A percentile compares a stretch with the other conserved stretches of the same genome.
phyloP scores from a whole-genome alignment of 2,888 invertebrate genomes.

The Drosophila affinis region DNA sequence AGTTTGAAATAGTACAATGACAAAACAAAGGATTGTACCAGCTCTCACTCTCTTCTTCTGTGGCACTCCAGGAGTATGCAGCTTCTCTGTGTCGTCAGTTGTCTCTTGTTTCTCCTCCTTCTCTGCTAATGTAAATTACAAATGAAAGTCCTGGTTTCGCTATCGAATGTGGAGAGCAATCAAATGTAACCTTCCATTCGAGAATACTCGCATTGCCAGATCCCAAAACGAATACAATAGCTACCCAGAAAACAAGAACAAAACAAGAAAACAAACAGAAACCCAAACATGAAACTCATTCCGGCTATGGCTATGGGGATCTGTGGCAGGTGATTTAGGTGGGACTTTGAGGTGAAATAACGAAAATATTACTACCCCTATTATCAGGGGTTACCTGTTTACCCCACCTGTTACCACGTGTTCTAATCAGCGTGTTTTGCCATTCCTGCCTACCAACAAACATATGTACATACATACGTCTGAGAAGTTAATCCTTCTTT shows the following conservation, averaged over 20 bases:
- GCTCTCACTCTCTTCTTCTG: neutral
- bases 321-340: neutral
- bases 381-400: constrained; percentile 49
- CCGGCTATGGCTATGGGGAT: neutral
- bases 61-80: neutral
- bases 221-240: constrained; percentile 55
- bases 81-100: neutral
- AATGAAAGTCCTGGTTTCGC: constrained; percentile 46
- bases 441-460: neutral
- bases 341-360: constrained; percentile 17
- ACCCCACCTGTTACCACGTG: too few relatives aligned
- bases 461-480: too few relatives aligned
- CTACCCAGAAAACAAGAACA: constrained; percentile 30
- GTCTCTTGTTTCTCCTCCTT: neutral
- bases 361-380: constrained; percentile 63
- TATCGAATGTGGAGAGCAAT: neutral
- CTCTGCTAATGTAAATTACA: constrained; percentile 53
- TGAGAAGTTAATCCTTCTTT: neutral
- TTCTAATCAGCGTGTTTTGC: constrained; percentile 27
- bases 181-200: constrained; percentile 34
- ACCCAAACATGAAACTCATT: constrained; percentile 59
- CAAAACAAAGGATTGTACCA: constrained; percentile 53
- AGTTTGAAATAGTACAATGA: constrained; percentile 68
- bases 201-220: constrained; percentile 16
- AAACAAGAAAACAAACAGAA: constrained; percentile 43